Percentiles rank a stretch among this genome's conserved stretches.
Conservation (phyloP, 2,888 invertebrate species). For the Eristalis arbustorum region DNA sequence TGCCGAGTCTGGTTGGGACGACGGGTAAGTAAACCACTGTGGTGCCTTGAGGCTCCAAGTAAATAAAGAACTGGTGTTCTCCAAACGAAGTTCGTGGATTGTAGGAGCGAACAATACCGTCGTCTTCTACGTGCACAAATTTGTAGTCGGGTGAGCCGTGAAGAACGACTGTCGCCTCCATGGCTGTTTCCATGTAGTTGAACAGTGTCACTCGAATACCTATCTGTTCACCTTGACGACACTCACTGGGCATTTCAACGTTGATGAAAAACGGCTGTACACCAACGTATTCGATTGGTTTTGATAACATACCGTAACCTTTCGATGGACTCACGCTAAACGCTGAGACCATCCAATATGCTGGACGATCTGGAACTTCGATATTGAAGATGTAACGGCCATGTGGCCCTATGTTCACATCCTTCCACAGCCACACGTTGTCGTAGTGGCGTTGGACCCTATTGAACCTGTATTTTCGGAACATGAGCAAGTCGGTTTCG, state of each 20-base stretch:
- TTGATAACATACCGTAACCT: constrained; percentile 92
- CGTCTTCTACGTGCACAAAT: constrained; percentile 94
- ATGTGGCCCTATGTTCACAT: constrained; percentile 95
- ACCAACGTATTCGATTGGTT: constrained; percentile 92
- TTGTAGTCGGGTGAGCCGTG: constrained; percentile 92
- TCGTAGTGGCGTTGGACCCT: constrained; percentile 94
- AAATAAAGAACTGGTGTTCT: constrained; percentile 97
- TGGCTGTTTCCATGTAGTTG: constrained; percentile 92
- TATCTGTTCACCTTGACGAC: constrained; percentile 95
- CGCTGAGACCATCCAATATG: constrained; percentile 95
- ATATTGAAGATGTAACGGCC: constrained; percentile 93
- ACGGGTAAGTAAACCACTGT: constrained; percentile 94
- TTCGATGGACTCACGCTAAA: constrained; percentile 93
- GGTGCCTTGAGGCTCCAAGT: constrained; percentile 89
- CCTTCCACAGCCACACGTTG: constrained; percentile 97
- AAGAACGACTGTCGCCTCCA: constrained; percentile 94
- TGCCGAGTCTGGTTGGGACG: constrained; percentile 90
- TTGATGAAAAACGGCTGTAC: constrained; percentile 96
- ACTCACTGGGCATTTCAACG: constrained; percentile 92
- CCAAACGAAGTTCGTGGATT: constrained; percentile 94
- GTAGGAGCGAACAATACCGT: constrained; percentile 92
- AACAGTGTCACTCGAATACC: constrained; percentile 95
- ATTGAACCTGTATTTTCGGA: constrained; percentile 91
- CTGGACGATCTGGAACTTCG: constrained; percentile 91
- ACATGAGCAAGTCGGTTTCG: constrained; percentile 86